Evolutionary conservation across 2,888 invertebrate genomes (phyloP), one percentile per base, ranked within the genome.

Genomic region (Masnerella sp.): DNA sequence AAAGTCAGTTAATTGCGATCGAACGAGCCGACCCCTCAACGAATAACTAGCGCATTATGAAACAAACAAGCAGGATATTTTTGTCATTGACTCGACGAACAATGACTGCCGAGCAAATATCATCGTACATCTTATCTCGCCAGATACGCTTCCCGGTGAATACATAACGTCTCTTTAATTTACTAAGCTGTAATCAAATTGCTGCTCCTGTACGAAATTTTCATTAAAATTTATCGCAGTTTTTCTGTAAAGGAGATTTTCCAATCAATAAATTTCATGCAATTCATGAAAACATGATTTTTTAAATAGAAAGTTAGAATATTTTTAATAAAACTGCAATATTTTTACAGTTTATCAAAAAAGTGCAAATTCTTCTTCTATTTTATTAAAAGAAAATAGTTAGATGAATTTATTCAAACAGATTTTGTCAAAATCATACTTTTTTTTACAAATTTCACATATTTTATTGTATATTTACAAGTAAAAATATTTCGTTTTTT

Each of bases 71-170:
- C 5, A 42, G 11, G 42, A 45, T 25, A 56, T 67, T 58, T 67
- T 67, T 58, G 49, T 67, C 65, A 56, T 43, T 36, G 47, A 18
- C 49, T 22, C 40, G 15, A 49, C 34, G 56, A 67, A 67, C 67
- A 67, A 58, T 58, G 56, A 67, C 58, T 58, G 65, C 30, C 51
- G 49, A 18, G 49, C 30, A 58, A 30, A 58, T 51, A 67, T 67
- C 56, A 56, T 64, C 62, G 18, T 18, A 32, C 67, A 67, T 58
- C 67, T 67, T 67, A 67, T 67, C 67, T 67, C 42, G 32, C 17
- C 12, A 49, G 67, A 67, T 65, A 65, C 56, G 45, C 47, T 65
- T 65, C 38, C 38, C 54, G 45, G 45, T 51, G 65, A 52, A 49
- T 58, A 51, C 67, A 51, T 43, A 56, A 67, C 56, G 58, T 67